phyloP scores from a whole-genome alignment of 2,797 vertebrate genomes.

The Phaenicophaeus curvirostris region DNA sequence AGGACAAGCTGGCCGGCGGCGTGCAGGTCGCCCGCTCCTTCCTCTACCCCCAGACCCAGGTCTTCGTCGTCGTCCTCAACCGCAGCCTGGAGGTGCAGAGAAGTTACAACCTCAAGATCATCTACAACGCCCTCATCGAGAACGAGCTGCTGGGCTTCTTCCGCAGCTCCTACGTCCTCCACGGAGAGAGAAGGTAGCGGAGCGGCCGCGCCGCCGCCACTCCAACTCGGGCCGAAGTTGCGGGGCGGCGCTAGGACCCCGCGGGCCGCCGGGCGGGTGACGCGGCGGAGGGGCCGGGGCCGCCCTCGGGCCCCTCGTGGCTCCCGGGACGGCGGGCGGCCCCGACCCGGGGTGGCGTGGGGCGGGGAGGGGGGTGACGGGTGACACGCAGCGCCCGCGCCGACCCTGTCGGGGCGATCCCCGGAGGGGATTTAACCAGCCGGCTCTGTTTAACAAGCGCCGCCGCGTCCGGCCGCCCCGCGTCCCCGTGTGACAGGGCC shows the following conservation, averaged over 20 bases:
- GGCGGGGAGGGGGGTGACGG: too few species aligned
- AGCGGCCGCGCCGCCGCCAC: neutral
- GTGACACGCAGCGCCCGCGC: rapidly evolving
- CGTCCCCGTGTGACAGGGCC: neutral
- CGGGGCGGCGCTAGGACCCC: constrained; percentile 43
- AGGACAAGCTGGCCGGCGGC: constrained; percentile 82
- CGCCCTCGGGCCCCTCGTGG: neutral
- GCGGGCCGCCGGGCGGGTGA: neutral
- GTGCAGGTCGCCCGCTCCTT: constrained; percentile 89
- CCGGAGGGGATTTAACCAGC: too few species aligned
- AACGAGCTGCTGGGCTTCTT: constrained; percentile 96
- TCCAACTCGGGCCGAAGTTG: neutral
- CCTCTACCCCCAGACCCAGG: constrained; percentile 86
- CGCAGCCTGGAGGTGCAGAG: constrained; percentile 87
- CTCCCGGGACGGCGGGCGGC: too few species aligned
- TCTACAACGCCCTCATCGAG: constrained; percentile 89
- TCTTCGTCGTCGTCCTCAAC: constrained; percentile 90
- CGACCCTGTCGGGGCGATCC: neutral
- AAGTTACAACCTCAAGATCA: constrained; percentile 90
- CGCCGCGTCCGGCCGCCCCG: rapidly evolving
- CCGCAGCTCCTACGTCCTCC: constrained; percentile 90
- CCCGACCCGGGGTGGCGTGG: too few species aligned
- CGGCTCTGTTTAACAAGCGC: rapidly evolving
- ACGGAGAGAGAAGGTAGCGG: constrained; percentile 89
- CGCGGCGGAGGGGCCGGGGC: too few species aligned